phyloP scores from a whole-genome alignment of 2,797 vertebrate genomes.

The Trichosurus vulpecula region DNA sequence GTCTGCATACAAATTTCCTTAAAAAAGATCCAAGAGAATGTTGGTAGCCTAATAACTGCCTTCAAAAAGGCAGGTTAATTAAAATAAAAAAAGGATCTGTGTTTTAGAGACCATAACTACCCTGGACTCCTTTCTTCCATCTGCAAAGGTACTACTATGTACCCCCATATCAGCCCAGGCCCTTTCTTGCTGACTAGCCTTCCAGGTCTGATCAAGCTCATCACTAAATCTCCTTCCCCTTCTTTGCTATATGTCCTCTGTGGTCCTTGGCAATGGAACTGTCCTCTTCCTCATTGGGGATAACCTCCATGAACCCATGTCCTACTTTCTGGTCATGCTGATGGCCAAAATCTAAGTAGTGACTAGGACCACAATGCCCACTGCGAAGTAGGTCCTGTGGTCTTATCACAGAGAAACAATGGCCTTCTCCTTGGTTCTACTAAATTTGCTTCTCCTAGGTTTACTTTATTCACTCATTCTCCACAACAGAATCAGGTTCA shows the following conservation, averaged over 20 bases:
- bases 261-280: slow-evolving; percentile 20
- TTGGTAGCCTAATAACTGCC: too few species aligned
- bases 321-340: slow-evolving; percentile 48
- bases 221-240: neutral
- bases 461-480: neutral
- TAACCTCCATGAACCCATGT: slow-evolving; percentile 44
- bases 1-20: too few species aligned
- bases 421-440: too few species aligned
- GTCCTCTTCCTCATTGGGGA: slow-evolving; percentile 36
- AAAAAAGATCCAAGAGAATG: too few species aligned
- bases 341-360: neutral
- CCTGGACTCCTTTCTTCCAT: too few species aligned
- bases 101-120: too few species aligned
- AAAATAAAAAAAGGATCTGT: too few species aligned
- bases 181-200: slow-evolving; percentile 43
- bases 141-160: neutral
- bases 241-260: slow-evolving; percentile 10
- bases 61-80: too few species aligned
- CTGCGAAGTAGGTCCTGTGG: slow-evolving; percentile 19
- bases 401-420: neutral
- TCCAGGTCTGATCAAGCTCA: neutral
- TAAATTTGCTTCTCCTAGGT: neutral
- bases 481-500: neutral
- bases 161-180: neutral
- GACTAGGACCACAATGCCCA: neutral